Percentiles rank a stretch among this genome's conserved stretches.
These are phyloP conservation scores for Suncus etruscus DNA, from an alignment of 2,113 vertebrate species.

Conservation along the genomic window DNA sequence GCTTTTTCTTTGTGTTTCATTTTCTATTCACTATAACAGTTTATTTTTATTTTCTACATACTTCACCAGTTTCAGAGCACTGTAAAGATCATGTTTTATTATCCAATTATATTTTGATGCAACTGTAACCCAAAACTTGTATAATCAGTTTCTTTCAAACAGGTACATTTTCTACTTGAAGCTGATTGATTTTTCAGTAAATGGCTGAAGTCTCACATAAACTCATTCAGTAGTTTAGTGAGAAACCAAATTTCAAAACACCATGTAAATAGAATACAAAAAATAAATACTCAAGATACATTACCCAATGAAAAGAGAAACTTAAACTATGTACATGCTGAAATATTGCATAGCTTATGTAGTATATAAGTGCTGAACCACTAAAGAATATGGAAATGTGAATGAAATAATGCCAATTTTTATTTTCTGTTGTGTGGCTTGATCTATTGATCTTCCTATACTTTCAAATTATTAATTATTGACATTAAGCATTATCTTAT, in stretches of 20 bases:
- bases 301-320: constrained; percentile 49
- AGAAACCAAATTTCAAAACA: constrained; percentile 42
- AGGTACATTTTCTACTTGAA: constrained; percentile 62
- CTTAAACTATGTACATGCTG: constrained; percentile 54
- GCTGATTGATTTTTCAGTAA: constrained; percentile 77
- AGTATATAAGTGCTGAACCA: constrained; percentile 4
- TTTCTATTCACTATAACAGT: constrained; percentile 21
- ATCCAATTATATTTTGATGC: constrained; percentile 78
- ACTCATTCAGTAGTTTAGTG: constrained; percentile 30
- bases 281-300: constrained; percentile 21
- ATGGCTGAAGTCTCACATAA: constrained; percentile 54
- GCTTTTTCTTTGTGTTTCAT: constrained; percentile 12
- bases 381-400: constrained; percentile 50
- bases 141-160: constrained; percentile 72
- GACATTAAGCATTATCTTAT: too few relatives aligned
- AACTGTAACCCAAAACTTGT: constrained; percentile 73
- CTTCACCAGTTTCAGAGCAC: constrained; percentile 53
- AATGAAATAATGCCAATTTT: constrained; percentile 29
- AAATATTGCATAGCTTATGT: constrained; percentile 58
- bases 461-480: too few relatives aligned
- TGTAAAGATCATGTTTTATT: constrained; percentile 73
- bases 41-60: constrained; percentile 70
- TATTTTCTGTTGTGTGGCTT: too few relatives aligned
- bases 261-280: neutral
- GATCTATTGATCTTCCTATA: too few relatives aligned